A percentile compares a stretch with the other conserved stretches of the same genome.
phyloP scores from a whole-genome alignment of 2,888 invertebrate genomes.

The Eupeodes luniger region DNA sequence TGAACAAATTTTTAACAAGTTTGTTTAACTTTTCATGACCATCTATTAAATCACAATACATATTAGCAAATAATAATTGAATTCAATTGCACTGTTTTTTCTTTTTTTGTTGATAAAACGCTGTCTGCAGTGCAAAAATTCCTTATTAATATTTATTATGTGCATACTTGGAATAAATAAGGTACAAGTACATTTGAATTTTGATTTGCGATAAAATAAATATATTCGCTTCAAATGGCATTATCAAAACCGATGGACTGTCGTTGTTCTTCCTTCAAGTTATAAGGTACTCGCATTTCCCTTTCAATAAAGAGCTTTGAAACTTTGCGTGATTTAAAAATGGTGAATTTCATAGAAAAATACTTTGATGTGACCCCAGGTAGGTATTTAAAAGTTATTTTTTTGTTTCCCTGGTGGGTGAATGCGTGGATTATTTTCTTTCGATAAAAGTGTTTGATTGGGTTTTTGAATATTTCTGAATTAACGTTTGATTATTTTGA shows the following conservation, averaged over 20 bases:
- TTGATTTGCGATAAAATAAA: neutral
- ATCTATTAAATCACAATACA: no score
- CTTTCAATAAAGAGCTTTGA: neutral
- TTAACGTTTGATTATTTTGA: no score
- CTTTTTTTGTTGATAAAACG: no score
- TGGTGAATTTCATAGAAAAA: slow-evolving; percentile 25
- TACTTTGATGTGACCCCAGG: slow-evolving; percentile 32
- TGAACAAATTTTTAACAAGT: no score
- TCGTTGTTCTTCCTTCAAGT: neutral
- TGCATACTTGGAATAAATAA: slow-evolving; percentile 6
- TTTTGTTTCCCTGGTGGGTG: neutral
- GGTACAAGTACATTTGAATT: neutral
- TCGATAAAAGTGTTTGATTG: no score
- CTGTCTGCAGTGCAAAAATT: neutral
- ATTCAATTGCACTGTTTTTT: neutral
- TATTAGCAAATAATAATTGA: no score
- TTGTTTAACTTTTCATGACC: no score
- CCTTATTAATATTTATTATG: slow-evolving; percentile 1
- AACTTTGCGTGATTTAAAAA: neutral
- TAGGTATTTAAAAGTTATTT: neutral
- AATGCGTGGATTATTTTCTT: neutral
- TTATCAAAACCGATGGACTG: slow-evolving; percentile 3
- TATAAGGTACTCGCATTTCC: neutral
- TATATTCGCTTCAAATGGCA: neutral
- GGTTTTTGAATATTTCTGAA: no score